These are phyloP conservation scores for Cebidichthys violaceus DNA, from an alignment of 2,113 vertebrate species.

Conservation along the genomic window DNA sequence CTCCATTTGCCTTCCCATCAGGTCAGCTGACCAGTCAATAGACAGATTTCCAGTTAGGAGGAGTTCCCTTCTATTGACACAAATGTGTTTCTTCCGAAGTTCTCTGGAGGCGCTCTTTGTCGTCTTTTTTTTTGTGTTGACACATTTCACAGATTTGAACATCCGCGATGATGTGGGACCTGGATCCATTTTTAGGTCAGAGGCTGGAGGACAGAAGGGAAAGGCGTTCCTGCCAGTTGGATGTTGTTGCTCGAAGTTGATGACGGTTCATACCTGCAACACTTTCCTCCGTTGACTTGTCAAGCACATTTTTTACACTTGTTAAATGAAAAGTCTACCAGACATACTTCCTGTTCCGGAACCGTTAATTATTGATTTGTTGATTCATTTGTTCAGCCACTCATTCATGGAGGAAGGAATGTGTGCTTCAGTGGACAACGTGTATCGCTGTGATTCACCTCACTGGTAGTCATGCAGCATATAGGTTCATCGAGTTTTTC, in stretches of 20 bases:
- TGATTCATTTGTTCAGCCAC: conserved; percentile 7
- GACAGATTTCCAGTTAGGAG: not conserved
- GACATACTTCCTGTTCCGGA: conserved; percentile 5
- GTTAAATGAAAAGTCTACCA: conserved; percentile 1
- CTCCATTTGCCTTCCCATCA: not conserved
- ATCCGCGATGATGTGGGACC: not conserved
- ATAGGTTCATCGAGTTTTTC: not conserved
- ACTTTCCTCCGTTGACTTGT: conserved; percentile 14
- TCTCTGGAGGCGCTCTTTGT: not conserved
- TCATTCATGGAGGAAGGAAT: not conserved
- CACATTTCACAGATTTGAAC: not conserved
- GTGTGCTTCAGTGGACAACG: not conserved
- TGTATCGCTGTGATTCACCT: not conserved
- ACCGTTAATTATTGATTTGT: conserved; percentile 10
- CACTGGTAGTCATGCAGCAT: not conserved
- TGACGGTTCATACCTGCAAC: not conserved
- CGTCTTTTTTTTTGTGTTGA: not conserved
- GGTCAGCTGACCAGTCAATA: not conserved
- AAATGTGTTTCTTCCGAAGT: not conserved
- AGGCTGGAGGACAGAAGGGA: not conserved
- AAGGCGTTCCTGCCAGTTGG: not conserved
- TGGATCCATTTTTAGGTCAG: not conserved
- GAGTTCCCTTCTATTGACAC: not conserved
- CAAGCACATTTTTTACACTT: not conserved
- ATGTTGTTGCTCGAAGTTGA: conserved; percentile 1